Conservation (phyloP, 2,797 vertebrate genomes). For the Podarcis siculus region DNA sequence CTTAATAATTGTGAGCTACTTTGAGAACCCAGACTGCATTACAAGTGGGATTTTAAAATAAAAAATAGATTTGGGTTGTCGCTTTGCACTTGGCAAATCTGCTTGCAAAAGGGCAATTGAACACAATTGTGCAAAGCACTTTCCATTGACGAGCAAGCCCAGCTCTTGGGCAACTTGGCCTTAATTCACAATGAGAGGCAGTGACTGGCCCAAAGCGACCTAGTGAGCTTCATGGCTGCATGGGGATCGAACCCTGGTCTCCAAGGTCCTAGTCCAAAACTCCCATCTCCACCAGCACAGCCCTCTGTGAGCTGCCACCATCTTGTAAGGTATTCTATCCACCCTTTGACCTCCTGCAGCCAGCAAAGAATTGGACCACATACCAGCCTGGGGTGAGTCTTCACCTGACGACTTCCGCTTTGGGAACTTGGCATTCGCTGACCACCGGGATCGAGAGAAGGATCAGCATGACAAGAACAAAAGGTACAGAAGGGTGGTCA, state of each 20-base stretch:
- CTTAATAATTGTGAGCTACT: no score
- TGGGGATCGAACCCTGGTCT: no score
- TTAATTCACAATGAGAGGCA: no score
- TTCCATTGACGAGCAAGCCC: no score
- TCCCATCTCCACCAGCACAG: no score
- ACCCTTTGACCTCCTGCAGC: slow-evolving; percentile 65
- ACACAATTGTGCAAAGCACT: no score
- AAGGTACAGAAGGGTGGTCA: slow-evolving; percentile 71
- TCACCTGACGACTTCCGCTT: slow-evolving; percentile 93
- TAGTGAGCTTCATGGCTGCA: no score
- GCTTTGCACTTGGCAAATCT: background rate
- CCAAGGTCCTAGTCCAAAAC: no score
- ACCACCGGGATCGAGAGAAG: slow-evolving; percentile 91
- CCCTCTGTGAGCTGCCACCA: background rate
- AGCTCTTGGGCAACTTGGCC: no score
- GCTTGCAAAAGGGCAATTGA: no score
- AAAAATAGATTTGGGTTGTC: background rate
- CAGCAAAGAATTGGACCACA: slow-evolving; percentile 87
- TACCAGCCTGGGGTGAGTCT: slow-evolving; percentile 85
- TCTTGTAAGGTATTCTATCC: background rate
- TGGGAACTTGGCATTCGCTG: slow-evolving; percentile 82
- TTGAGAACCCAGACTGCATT: background rate
- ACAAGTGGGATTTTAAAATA: no score
- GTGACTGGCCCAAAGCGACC: no score
- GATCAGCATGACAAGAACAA: slow-evolving; percentile 98